These are phyloP conservation scores for Umimayanthus chanpuru DNA, from an alignment of 92 coral and sea anemone species.

Conservation along the genomic window DNA sequence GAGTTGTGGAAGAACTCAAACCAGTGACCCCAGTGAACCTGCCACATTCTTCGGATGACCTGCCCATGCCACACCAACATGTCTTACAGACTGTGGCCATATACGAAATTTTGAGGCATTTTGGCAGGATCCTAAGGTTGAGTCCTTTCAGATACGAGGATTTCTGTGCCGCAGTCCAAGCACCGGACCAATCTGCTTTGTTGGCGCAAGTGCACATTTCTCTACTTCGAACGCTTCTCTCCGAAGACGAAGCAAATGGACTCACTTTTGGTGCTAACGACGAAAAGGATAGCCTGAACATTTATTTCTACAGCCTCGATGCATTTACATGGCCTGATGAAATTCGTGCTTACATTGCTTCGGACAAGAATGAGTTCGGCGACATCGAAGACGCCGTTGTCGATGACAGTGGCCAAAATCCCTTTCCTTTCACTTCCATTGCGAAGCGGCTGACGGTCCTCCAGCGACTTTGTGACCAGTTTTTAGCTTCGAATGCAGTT, in stretches of 20 bases:
- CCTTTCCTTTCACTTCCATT: conserved; percentile 85
- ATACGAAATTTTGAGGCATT: conserved; percentile 93
- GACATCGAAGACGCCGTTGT: conserved; percentile 68
- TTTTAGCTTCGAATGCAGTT: conserved; percentile 90
- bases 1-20: conserved; percentile 77
- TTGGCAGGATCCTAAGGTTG: conserved; percentile 81
- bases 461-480: conserved; percentile 92
- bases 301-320: conserved; percentile 82
- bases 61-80: conserved; percentile 78
- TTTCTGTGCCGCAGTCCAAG: conserved; percentile 83
- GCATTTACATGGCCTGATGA: conserved; percentile 97
- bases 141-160: conserved; percentile 96
- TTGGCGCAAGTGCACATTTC: conserved; percentile 91
- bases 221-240: conserved; percentile 80
- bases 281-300: conserved; percentile 95
- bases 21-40: conserved; percentile 76
- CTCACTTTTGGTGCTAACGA: conserved; percentile 92
- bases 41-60: conserved; percentile 91
- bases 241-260: conserved; percentile 96
- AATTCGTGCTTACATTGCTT: conserved; percentile 81
- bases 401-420: conserved; percentile 58
- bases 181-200: conserved; percentile 84
- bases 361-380: conserved; percentile 83
- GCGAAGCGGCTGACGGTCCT: conserved; percentile 76
- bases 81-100: conserved; percentile 86